Evolutionary conservation across 2,113 vertebrate genomes (phyloP), one percentile per base, ranked within the genome.

Genomic region (Rhagologus leucostigma): DNA sequence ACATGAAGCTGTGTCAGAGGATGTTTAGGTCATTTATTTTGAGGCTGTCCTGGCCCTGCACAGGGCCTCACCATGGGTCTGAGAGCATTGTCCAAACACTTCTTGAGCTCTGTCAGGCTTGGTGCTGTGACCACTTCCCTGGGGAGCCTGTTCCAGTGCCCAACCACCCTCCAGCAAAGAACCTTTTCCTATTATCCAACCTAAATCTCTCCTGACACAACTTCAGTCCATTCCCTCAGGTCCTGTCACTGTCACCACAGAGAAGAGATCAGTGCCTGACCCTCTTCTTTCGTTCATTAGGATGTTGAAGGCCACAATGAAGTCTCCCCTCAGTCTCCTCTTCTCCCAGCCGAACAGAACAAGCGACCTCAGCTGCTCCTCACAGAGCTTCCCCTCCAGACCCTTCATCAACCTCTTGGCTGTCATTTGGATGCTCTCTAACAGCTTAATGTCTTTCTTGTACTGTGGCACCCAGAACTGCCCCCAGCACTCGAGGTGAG

Each of bases 401-500:
- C 32, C 30, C 52, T 32, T 29, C 52, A 19, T 53, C 52, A 53
- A 4, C 29, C 16, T 53, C 29, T 29, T 30, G 29, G 52, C 16
- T 53, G 52, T 53, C 52, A 18, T 53, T 53, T 59, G 23, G 33
- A 44, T 13, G 3, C 11, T 57, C 4, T 16, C 49, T 33, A 22
- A 37, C 5, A 33, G 10, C 7, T 24, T 29, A 29, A 44, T 50
- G 10, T 16, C 27, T 57, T 33, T 33, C 15, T 37, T 13, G 5
- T 3, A 29, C 2, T 33, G 3, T 44, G 19, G 8, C 3, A 7
- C 13, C 37, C 7, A 19, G 33, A 81, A 23, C 22, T 44, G 59
- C 4, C 16, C 27, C n/a, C 29, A 46, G 52, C 0, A 1, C 33
- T 59, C 0, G 0, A 67, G 21, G 32, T 1, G 52, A n/a, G 52